Evolutionary conservation across 1,140 invertebrate genomes (phyloP), one percentile per base, ranked within the genome.

Genomic region (Drosophila ercepeae): DNA sequence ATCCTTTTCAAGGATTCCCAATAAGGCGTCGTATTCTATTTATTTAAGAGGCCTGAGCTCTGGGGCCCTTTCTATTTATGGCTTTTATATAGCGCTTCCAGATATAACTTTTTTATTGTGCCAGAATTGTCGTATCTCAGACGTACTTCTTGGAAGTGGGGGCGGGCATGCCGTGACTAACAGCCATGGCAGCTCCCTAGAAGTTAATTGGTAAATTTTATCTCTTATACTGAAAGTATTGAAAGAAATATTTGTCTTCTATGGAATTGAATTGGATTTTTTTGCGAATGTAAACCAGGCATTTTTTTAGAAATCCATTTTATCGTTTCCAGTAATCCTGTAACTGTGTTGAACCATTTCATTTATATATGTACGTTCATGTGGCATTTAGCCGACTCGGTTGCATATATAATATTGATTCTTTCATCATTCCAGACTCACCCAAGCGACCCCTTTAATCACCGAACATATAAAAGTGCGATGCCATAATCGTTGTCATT

Each of bases 401-500:
- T n/a, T 63, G 55, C 59, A 46, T 45, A 72, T 53, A 72, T 72
- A 61, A 49, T 72, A 72, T 72, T 60, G 69, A 72, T 72, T 72
- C 68, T 44, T 72, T 54, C 34, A 72, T 44, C 54, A 70, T 25
- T 27, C 67, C 67, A 46, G 27, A 63, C 55, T 72, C 69, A 27
- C 23, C 57, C 67, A 71, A 36, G 25, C 46, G 25, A 27, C 68
- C 69, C 68, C 68, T 59, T 72, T 63, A 72, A 72, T 72, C 69
- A 36, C 36, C 21, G n/a, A 61, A 36, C 57, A 53, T 29, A 27
- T 25, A 27, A 44, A 59, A 55, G 61, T 46, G 50, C 44, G 65
- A 59, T 54, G 41, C 45, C 52, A 71, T 71, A 84, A 84, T 82
- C 74, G 64, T 75, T 75, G 71, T 39, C 75, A 83, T 84, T 83